phyloP scores from a whole-genome alignment of 2,113 vertebrate species.

The Synodontis membranacea region DNA sequence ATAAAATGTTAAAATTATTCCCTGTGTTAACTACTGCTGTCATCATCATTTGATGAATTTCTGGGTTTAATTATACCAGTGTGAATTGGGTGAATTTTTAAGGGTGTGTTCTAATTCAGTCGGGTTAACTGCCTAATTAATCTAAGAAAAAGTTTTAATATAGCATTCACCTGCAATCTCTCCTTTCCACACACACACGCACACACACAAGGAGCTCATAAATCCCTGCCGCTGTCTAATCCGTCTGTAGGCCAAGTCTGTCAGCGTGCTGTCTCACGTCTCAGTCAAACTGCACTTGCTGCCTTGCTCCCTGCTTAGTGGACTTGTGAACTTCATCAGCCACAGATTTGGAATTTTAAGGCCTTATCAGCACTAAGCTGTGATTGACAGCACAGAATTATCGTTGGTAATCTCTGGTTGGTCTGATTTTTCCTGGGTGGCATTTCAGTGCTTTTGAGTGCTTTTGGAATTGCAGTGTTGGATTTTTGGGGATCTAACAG shows the following conservation, averaged over 20 bases:
- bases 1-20: background rate
- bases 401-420: background rate
- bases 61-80: background rate
- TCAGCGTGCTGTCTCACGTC: background rate
- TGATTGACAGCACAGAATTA: constrained; percentile 24
- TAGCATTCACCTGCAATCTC: background rate
- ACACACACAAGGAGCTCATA: background rate
- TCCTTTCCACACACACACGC: background rate
- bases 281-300: constrained; percentile 8
- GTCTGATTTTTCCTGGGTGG: background rate
- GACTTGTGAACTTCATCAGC: constrained; percentile 22
- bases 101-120: background rate
- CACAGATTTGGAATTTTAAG: background rate
- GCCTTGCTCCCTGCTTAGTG: background rate
- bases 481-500: background rate
- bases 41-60: background rate
- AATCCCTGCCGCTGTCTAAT: constrained; percentile 6
- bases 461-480: background rate
- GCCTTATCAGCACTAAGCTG: background rate
- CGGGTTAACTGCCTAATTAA: background rate
- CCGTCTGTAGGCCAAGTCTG: background rate
- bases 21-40: background rate
- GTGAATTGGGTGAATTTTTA: background rate
- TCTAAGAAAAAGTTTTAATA: background rate
- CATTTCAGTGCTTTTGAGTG: background rate